Conservation (phyloP, 1,140 invertebrate genomes). For the Ceratina calcarata region DNA sequence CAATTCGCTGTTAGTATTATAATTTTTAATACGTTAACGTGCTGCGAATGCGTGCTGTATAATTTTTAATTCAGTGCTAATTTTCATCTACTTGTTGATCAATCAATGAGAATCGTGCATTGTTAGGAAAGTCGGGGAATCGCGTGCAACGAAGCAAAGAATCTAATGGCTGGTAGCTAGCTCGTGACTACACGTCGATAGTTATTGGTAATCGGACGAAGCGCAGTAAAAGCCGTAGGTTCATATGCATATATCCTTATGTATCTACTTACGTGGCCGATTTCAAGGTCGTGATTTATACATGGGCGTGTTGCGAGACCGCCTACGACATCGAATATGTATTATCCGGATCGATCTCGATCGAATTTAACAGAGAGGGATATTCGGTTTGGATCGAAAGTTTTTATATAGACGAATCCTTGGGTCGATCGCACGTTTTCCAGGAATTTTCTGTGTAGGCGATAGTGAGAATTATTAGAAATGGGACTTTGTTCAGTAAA, state of each 20-base stretch:
- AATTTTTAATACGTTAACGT: too few relatives aligned
- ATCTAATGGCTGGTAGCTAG: neutral
- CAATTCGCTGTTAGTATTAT: too few relatives aligned
- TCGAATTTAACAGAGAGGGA: neutral
- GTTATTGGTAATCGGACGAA: constrained; percentile 39
- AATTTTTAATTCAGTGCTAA: too few relatives aligned
- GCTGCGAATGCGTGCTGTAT: too few relatives aligned
- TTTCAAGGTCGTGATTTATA: constrained; percentile 60
- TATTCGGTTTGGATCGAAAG: too few relatives aligned
- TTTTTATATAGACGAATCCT: too few relatives aligned
- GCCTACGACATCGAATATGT: neutral
- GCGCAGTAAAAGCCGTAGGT: constrained; percentile 50
- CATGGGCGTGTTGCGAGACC: neutral
- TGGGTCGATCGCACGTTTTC: too few relatives aligned
- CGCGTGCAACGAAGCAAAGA: neutral
- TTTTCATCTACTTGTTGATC: too few relatives aligned
- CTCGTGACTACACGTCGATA: neutral
- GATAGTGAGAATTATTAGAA: too few relatives aligned
- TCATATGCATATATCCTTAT: neutral
- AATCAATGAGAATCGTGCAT: too few relatives aligned
- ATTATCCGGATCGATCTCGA: neutral
- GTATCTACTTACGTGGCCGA: constrained; percentile 51
- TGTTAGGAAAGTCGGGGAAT: neutral
- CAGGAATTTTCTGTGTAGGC: too few relatives aligned
- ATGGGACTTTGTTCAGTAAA: too few relatives aligned